Evolutionary conservation across 2,797 vertebrate species (phyloP).

Genomic region (Urocyon cinereoargenteus): DNA sequence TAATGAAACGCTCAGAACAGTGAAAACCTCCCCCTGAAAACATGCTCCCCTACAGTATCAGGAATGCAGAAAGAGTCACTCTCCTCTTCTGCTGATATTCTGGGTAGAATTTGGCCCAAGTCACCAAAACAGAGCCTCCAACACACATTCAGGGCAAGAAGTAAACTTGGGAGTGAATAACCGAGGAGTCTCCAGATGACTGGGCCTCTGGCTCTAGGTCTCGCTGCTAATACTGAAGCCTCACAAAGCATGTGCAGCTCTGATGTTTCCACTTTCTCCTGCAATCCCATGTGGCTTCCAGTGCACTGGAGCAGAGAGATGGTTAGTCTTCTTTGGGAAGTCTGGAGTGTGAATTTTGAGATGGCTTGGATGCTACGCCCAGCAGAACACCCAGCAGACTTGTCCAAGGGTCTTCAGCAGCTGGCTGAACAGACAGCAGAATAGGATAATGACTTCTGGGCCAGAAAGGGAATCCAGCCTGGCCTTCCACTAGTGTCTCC

Average conservation of each 20-base stretch:
- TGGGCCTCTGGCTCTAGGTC: not conserved
- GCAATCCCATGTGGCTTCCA: accelerated
- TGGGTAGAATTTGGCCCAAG: not conserved
- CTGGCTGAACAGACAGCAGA: not conserved
- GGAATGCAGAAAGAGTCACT: not conserved
- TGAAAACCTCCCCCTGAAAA: not conserved
- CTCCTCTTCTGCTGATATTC: not conserved
- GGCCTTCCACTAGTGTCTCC: not conserved
- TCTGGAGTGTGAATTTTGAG: not conserved
- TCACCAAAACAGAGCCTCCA: not conserved
- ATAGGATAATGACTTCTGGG: accelerated
- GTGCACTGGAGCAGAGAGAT: not conserved
- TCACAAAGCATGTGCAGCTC: not conserved
- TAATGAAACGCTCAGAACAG: not conserved
- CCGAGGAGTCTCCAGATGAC: not conserved
- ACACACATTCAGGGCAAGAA: not conserved
- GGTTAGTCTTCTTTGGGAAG: not conserved
- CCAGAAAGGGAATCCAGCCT: too few relatives aligned
- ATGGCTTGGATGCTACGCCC: too few relatives aligned
- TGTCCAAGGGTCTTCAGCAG: not conserved
- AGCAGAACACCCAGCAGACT: not conserved
- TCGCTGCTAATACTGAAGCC: not conserved
- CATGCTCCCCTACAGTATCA: not conserved
- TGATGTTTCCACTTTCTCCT: not conserved
- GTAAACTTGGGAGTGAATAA: not conserved